phyloP scores from a whole-genome alignment of 2,797 vertebrate species.

The Oryzias sinensis region DNA sequence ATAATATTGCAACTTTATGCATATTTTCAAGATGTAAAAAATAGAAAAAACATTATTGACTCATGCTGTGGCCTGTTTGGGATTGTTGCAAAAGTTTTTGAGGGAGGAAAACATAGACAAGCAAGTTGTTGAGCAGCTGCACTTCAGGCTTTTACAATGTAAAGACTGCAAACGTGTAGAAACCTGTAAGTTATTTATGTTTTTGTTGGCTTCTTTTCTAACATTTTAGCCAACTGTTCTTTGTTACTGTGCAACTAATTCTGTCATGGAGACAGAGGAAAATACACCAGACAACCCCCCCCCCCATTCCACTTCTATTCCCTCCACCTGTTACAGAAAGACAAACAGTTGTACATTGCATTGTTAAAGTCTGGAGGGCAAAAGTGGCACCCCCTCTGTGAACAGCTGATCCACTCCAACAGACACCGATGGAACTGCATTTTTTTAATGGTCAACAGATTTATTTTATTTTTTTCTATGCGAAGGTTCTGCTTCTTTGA shows the following conservation, averaged over 20 bases:
- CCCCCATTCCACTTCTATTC: conserved; percentile 25
- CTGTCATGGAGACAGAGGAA: conserved; percentile 70
- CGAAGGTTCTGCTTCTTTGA: conserved; percentile 51
- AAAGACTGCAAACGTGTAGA: conserved; percentile 33
- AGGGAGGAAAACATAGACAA: background rate
- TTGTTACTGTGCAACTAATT: conserved; percentile 53
- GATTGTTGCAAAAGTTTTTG: conserved; percentile 4
- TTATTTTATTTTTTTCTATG: no score
- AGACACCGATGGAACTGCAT: conserved; percentile 58
- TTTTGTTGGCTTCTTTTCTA: conserved; percentile 17
- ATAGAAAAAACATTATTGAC: no score
- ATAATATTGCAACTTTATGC: no score
- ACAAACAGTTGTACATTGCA: conserved; percentile 72
- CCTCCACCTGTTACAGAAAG: conserved; percentile 73
- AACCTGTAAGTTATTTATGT: conserved; percentile 26
- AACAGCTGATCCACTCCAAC: conserved; percentile 51
- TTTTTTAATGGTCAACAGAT: conserved; percentile 23
- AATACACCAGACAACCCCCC: conserved; percentile 56
- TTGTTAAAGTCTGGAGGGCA: conserved; percentile 64
- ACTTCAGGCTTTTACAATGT: conserved; percentile 19
- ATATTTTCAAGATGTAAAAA: no score
- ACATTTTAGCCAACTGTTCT: conserved; percentile 33
- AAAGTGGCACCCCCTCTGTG: conserved; percentile 44
- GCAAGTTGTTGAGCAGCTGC: conserved; percentile 21
- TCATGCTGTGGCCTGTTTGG: no score